These are phyloP conservation scores for Stenopsyche tienmushanensis DNA, from an alignment of 1,140 invertebrate genomes.

Conservation along the genomic window DNA sequence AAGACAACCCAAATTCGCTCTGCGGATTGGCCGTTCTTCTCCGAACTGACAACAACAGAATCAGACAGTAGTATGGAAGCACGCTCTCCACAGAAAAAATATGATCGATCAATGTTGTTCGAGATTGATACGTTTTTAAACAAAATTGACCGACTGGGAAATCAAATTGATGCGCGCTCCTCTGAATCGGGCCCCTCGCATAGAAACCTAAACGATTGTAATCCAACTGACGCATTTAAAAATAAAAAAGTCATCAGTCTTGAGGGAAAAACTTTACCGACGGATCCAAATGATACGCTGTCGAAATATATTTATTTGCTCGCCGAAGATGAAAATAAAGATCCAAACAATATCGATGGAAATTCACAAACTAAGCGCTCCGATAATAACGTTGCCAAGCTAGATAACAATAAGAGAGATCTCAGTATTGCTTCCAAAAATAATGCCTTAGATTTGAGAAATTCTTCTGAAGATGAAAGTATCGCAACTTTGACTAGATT, in stretches of 20 bases:
- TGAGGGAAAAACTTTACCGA: not conserved
- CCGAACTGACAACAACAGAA: constrained; percentile 54
- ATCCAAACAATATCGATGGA: no score
- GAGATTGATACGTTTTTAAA: constrained; percentile 59
- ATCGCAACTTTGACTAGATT: no score
- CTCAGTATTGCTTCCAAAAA: no score
- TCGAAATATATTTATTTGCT: not conserved
- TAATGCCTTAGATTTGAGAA: no score
- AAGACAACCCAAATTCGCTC: not conserved
- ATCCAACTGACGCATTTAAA: not conserved
- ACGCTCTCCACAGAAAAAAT: constrained; percentile 51
- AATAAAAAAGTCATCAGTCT: not conserved
- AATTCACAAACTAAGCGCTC: no score
- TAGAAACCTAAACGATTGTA: not conserved
- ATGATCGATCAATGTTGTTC: constrained; percentile 51
- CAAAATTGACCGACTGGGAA: not conserved
- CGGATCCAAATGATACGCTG: not conserved
- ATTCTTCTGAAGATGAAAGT: no score
- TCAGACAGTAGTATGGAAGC: constrained; percentile 50
- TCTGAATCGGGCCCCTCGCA: not conserved
- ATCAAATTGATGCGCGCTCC: not conserved
- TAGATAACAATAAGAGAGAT: no score
- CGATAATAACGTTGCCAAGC: no score
- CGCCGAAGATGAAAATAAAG: no score
- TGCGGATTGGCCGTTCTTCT: constrained; percentile 44